A percentile compares a stretch with the other conserved stretches of the same genome.
phyloP scores from a whole-genome alignment of 2,113 vertebrate genomes.

The Hiodon alosoides region DNA sequence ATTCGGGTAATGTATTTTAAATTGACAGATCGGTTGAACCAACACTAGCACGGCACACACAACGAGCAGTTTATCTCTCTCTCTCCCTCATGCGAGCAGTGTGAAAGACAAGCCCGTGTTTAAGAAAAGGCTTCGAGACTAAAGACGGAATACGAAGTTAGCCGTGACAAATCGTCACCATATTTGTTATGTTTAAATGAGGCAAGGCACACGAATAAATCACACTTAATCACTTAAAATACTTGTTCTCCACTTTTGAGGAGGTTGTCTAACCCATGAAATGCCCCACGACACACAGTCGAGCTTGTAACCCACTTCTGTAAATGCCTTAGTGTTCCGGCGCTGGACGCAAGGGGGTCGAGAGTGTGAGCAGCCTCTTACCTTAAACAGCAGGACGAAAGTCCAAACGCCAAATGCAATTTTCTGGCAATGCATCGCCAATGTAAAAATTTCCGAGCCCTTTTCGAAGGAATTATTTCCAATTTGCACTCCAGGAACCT shows the following conservation, averaged over 20 bases:
- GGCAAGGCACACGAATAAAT: no score
- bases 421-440: conserved; percentile 43
- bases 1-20: no score
- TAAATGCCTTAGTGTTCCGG: not conserved
- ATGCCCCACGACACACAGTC: not conserved
- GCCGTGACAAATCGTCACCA: no score
- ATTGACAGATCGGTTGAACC: no score
- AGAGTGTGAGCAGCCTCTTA: conserved; percentile 36
- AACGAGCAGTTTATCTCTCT: no score
- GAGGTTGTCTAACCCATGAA: not conserved
- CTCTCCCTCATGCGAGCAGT: no score
- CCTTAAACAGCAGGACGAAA: conserved; percentile 51
- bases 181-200: no score
- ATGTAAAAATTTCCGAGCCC: not conserved
- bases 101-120: no score
- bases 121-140: no score
- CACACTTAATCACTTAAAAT: no score
- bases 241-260: not conserved
- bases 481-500: not conserved
- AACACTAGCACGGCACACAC: no score
- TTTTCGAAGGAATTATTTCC: not conserved
- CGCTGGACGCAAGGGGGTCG: not conserved
- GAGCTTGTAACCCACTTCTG: not conserved
- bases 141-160: no score
- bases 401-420: conserved; percentile 40